These are phyloP conservation scores for Cheilosia variabilis DNA, from an alignment of 2,888 invertebrate genomes.

Conservation along the genomic window DNA sequence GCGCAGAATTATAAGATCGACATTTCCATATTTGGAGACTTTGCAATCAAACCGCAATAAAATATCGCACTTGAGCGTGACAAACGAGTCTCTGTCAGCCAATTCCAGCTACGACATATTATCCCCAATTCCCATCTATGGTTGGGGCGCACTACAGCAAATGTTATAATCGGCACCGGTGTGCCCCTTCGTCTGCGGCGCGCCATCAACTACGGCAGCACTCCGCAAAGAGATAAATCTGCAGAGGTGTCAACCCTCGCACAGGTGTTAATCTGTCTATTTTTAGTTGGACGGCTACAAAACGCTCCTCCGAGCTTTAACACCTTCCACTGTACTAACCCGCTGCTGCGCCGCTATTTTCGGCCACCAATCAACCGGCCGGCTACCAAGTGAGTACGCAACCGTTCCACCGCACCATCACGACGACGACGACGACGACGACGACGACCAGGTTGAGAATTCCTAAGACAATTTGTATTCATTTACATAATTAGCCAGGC, in stretches of 20 bases:
- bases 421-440: background rate
- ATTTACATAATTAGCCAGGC: constrained; percentile 67
- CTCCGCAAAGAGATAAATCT: constrained; percentile 36
- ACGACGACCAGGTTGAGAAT: constrained; percentile 19
- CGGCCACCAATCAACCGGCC: constrained; percentile 4
- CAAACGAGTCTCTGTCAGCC: constrained; percentile 47
- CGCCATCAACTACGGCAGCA: background rate
- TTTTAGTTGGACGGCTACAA: constrained; percentile 48
- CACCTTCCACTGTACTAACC: background rate
- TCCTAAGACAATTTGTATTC: constrained; percentile 63
- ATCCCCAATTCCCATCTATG: constrained; percentile 47
- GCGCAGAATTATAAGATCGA: constrained; percentile 32
- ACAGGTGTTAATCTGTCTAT: constrained; percentile 69
- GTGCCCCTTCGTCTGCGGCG: background rate
- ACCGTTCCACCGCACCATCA: background rate
- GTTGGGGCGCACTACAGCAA: constrained; percentile 12
- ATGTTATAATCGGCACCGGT: constrained; percentile 30
- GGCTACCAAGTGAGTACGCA: background rate
- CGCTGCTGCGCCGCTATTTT: constrained; percentile 28
- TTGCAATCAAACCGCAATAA: constrained; percentile 51
- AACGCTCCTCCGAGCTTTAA: constrained; percentile 36
- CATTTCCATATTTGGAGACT: constrained; percentile 41
- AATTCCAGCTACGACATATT: constrained; percentile 1
- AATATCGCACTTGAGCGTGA: constrained; percentile 36
- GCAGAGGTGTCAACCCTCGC: constrained; percentile 58